Base-by-base conservation (phyloP, 2,113 vertebrate genomes). In the Anoplopoma fimbria region DNA sequence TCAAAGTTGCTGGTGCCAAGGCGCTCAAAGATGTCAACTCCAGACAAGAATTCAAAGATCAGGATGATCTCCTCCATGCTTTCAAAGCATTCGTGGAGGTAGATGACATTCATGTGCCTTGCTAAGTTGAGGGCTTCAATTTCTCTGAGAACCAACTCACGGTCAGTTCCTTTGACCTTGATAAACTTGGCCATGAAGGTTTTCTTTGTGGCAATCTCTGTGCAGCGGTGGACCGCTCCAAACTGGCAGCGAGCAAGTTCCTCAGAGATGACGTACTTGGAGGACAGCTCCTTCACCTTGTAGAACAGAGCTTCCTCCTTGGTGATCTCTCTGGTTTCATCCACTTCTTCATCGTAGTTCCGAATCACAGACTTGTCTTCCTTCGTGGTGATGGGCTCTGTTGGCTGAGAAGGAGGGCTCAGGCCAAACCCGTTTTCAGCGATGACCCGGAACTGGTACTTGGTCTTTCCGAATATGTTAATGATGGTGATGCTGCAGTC, bases 321-420 rank as follows among this genome's bases (percentile, higher is more conserved):
- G 2, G 93, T 95, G 72, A 99, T 77, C 91, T 97, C 97, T 91
- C 96, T 95, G 68, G 93, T 92, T 93, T 99, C 98, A 69, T 99
- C 97, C 57, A 99, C 98, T 91, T 99, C 98, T 85, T 99, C 98
- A 69, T 99, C 98, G 15, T 99, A 99, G 90, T 99, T 99, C 92
- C 97, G 91, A 61, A 96, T 95, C 86, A 97, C 96, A 64, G 96
- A 96, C 88, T 97, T 99, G 89, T 99, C 98, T 94, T 99, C 98
- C 82, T 97, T 99, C 31, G 97, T 99, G 82, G 97, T 95, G 51
- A 99, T 93, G 65, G 97, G 95, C 68, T 99, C 98, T 27, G 98
- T 99, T 87, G 97, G 95, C 62, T 94, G 93, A 86, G 95, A 98
- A 85, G 98, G 97, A 84, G 94, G 90, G 86, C 98, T 98, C 81